phyloP scores from a whole-genome alignment of 2,888 invertebrate species.

The Mylabris sibirica region DNA sequence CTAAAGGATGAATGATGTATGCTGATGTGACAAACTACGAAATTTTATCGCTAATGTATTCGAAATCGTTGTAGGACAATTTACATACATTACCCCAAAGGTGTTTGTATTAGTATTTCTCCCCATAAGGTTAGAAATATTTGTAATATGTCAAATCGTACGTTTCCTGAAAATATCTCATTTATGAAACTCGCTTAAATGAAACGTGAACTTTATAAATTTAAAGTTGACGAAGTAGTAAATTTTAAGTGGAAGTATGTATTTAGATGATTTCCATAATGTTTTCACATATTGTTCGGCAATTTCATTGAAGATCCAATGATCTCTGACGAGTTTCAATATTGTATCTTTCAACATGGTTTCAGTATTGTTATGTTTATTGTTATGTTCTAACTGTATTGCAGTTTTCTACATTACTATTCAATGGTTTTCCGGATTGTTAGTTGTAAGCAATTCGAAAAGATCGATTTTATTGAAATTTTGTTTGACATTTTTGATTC shows the following conservation, averaged over 20 bases:
- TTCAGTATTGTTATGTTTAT: slow-evolving; percentile 8
- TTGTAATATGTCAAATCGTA: no score
- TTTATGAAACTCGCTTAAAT: neutral
- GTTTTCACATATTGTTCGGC: neutral
- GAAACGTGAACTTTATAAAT: neutral
- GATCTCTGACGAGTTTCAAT: neutral
- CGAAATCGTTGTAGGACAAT: neutral
- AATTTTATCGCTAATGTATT: neutral
- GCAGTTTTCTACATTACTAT: neutral
- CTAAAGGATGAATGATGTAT: neutral
- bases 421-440: neutral
- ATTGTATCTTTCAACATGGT: neutral
- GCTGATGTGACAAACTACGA: neutral
- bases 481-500: no score
- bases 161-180: no score
- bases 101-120: no score
- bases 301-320: neutral
- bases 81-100: no score
- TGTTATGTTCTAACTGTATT: slow-evolving; percentile 8
- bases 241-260: neutral
- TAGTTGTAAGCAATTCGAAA: neutral
- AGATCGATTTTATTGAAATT: neutral
- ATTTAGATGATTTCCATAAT: neutral
- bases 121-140: no score
- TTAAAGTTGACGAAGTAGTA: neutral